phyloP scores from a whole-genome alignment of 2,797 vertebrate species.

The Peromyscus nudipes region DNA sequence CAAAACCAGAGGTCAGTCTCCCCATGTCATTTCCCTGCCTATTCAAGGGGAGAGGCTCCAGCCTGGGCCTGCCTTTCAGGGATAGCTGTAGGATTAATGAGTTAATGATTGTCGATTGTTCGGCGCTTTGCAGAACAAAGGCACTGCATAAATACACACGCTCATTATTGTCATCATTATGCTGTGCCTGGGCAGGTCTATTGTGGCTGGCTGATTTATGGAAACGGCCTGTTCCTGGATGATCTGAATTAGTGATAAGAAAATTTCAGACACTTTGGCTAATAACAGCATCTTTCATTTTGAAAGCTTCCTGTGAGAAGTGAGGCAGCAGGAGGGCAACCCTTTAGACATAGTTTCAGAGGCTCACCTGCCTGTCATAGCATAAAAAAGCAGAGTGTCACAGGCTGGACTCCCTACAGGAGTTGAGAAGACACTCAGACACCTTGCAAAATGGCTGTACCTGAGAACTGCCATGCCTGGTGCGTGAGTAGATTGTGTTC shows the following conservation, averaged over 20 bases:
- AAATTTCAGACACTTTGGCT: slow-evolving; percentile 69
- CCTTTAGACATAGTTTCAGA: not conserved
- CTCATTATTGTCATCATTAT: slow-evolving; percentile 56
- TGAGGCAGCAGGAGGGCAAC: not conserved
- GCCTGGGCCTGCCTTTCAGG: slow-evolving; percentile 48
- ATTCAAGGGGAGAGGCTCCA: not conserved
- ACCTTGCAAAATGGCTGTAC: not conserved
- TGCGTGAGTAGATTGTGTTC: not conserved
- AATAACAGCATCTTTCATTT: slow-evolving; percentile 55
- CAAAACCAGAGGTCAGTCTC: not conserved
- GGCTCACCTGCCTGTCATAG: accelerated
- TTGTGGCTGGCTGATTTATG: slow-evolving; percentile 73
- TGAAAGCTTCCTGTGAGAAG: slow-evolving; percentile 33
- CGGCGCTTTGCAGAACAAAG: slow-evolving; percentile 67
- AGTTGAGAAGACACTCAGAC: not conserved
- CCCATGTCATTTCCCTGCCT: not conserved
- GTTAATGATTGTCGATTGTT: slow-evolving; percentile 59
- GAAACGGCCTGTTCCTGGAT: slow-evolving; percentile 61
- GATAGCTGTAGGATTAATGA: slow-evolving; percentile 51
- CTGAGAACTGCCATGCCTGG: not conserved
- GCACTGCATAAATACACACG: slow-evolving; percentile 63
- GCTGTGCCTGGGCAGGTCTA: slow-evolving; percentile 29
- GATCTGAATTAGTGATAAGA: slow-evolving; percentile 77
- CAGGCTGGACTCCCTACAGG: not conserved
- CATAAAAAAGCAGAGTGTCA: not conserved